Percentiles rank a stretch among this genome's conserved stretches.
phyloP scores from a whole-genome alignment of 2,797 vertebrate genomes.

The Micromesistius poutassou region DNA sequence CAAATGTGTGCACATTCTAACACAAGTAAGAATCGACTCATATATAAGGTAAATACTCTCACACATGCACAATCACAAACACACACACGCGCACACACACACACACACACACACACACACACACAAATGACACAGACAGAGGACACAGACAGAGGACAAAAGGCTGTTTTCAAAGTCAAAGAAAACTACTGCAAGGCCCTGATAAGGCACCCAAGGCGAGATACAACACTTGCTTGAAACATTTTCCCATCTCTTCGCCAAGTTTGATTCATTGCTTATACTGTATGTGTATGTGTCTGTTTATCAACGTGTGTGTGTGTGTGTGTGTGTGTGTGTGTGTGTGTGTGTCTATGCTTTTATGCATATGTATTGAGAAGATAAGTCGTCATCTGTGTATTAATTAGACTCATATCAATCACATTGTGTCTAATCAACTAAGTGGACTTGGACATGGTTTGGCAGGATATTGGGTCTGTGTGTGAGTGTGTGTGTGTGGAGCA shows the following conservation, averaged over 20 bases:
- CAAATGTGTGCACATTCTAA: background rate
- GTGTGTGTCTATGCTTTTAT: constrained; percentile 17
- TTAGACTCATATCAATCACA: constrained; percentile 56
- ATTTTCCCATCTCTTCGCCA: constrained; percentile 43
- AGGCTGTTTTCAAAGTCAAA: constrained; percentile 65
- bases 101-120: constrained; percentile 7
- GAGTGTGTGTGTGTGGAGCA: constrained; percentile 9
- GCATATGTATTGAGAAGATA: constrained; percentile 19
- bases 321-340: constrained; percentile 27
- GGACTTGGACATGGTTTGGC: constrained; percentile 23
- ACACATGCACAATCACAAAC: constrained; percentile 4
- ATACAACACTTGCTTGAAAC: constrained; percentile 55
- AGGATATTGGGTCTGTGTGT: background rate
- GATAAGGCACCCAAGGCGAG: constrained; percentile 59
- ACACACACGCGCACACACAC: constrained; percentile 16
- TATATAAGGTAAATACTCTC: background rate
- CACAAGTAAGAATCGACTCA: background rate
- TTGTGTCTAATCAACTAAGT: constrained; percentile 62
- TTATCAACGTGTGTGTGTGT: background rate
- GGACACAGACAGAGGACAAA: constrained; percentile 10
- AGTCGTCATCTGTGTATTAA: constrained; percentile 48
- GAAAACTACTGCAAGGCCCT: constrained; percentile 52
- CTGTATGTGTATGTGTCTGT: background rate
- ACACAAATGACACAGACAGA: background rate
- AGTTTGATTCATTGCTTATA: background rate